Evolutionary conservation across 2,888 invertebrate species (phyloP).

Genomic region (Bursaphelenchus okinawaensis): DNA sequence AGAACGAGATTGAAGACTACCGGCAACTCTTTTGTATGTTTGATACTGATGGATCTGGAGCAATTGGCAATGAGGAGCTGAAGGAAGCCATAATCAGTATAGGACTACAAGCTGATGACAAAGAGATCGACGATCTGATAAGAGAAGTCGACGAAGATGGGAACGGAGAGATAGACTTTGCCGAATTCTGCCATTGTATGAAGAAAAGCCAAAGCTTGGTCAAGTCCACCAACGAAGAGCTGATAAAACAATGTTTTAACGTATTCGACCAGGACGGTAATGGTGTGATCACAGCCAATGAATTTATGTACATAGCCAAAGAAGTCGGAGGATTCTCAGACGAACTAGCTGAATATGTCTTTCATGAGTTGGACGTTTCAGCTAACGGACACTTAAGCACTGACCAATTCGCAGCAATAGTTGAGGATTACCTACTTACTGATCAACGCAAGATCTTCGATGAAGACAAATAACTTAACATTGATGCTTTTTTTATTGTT

Average conservation of each 20-base stretch:
- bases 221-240: slow-evolving; percentile 52
- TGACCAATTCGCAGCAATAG: slow-evolving; percentile 55
- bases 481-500: too few species aligned
- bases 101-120: slow-evolving; percentile 50
- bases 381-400: slow-evolving; percentile 54
- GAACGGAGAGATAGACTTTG: slow-evolving; percentile 58
- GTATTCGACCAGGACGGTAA: slow-evolving; percentile 53
- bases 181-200: slow-evolving; percentile 58
- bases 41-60: slow-evolving; percentile 57
- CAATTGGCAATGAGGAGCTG: slow-evolving; percentile 56
- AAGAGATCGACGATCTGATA: slow-evolving; percentile 54
- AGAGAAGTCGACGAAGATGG: slow-evolving; percentile 57
- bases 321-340: slow-evolving; percentile 56
- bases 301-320: slow-evolving; percentile 56
- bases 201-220: slow-evolving; percentile 53
- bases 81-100: slow-evolving; percentile 56
- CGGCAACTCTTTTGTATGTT: slow-evolving; percentile 56
- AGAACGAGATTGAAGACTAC: slow-evolving; percentile 52
- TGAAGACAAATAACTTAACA: slow-evolving; percentile 2
- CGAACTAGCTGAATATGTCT: slow-evolving; percentile 54
- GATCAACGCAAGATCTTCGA: slow-evolving; percentile 13
- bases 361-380: slow-evolving; percentile 56
- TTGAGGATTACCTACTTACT: slow-evolving; percentile 52
- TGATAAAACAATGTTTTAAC: slow-evolving; percentile 54
- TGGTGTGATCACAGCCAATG: slow-evolving; percentile 54